Base-by-base conservation (phyloP, 2,888 invertebrate genomes). In the Scaptomyza caliginosa region DNA sequence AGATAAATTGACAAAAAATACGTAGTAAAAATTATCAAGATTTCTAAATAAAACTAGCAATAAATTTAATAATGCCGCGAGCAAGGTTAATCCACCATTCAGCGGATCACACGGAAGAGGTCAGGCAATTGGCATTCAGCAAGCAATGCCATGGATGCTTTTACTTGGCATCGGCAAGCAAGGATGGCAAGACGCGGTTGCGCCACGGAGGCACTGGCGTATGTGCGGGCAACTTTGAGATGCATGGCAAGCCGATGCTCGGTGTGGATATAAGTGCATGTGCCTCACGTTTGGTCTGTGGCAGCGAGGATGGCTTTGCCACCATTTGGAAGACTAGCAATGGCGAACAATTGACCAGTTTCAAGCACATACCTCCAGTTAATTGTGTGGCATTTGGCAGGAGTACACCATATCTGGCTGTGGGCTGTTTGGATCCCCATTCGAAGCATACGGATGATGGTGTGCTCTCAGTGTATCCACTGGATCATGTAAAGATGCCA, bases 221-320 rank as follows among this genome's bases (percentile, higher is more conserved):
- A 91, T 98, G 98, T 98, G 96, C 98, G 88, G 98, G 98, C 59
- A 98, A 97, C 19, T 98, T 98, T 91, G 96, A 97, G 91, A 98
- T 97, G 30, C 97, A 98, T 90, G 97, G 97, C 92, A 97, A 97
- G 50, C 97, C 98, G 51, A 97, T 98, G 55, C 98, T 97, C 97
- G 97, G 98, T 60, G 98, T 98, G 74, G 96, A 97, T 60, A 92
- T 98, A 79, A 97, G 97, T 92, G 93, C 93, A 80, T 94, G 96
- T 89, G 98, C 97, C n/a, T 96, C 96, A 8, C 93, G 94, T 84
- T 97, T 98, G 66, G 98, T 97, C 17, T 96, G 96, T 52, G 98
- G 97, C 46, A 97, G 98, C 63, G 98, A 97, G 38, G 98, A 98
- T 92, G 98, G 97, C 90, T 94, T 96, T 88, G 98, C 97, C 90